These are phyloP conservation scores for Echiichthys vipera DNA, from an alignment of 2,797 vertebrate species.

Conservation along the genomic window DNA sequence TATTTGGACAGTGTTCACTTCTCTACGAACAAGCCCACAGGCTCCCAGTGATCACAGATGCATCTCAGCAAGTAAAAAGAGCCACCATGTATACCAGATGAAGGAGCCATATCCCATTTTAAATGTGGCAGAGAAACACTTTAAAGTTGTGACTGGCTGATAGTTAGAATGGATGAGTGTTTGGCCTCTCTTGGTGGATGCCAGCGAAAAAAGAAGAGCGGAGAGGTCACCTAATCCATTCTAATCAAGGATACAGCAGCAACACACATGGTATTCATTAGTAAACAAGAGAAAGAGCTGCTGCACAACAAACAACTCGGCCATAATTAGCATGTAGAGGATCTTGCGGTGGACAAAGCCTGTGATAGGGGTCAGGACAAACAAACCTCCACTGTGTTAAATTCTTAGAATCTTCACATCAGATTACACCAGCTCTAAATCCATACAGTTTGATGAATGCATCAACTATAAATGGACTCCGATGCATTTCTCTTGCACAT, in stretches of 20 bases:
- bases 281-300: conserved; percentile 76
- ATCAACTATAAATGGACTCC: conserved; percentile 43
- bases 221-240: conserved; percentile 82
- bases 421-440: conserved; percentile 39
- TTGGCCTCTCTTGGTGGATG: conserved; percentile 55
- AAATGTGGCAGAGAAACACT: conserved; percentile 59
- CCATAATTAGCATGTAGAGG: conserved; percentile 80
- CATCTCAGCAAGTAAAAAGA: conserved; percentile 57
- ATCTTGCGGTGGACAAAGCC: conserved; percentile 66
- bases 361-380: conserved; percentile 73
- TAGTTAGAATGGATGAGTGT: conserved; percentile 58
- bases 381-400: conserved; percentile 52
- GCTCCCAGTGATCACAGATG: conserved; percentile 61
- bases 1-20: conserved; percentile 38
- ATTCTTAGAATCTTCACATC: conserved; percentile 45
- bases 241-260: conserved; percentile 80
- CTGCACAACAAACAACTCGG: conserved; percentile 72
- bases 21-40: conserved; percentile 18
- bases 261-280: conserved; percentile 83
- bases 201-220: conserved; percentile 61
- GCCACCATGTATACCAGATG: conserved; percentile 16
- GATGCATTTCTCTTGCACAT: conserved; percentile 45
- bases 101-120: conserved; percentile 53
- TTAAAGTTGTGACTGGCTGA: conserved; percentile 58
- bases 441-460: conserved; percentile 45